A percentile compares a stretch with the other conserved stretches of the same genome.
Evolutionary conservation across 2,888 invertebrate genomes (phyloP).

Genomic region (Vannuccia rotundouncinata): DNA sequence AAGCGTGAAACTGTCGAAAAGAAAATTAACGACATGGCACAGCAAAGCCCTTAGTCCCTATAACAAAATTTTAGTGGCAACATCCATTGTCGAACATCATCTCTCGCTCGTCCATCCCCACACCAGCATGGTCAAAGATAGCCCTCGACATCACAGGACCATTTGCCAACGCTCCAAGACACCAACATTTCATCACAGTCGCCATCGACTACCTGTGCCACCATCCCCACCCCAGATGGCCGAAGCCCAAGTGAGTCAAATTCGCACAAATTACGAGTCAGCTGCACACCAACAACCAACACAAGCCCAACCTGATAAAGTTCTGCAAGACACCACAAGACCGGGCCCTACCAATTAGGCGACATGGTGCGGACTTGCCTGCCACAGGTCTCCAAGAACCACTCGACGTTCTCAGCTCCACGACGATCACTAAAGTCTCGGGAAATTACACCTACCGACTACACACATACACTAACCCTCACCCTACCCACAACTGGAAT

Average conservation of each 20-base stretch:
- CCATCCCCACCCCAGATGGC: not conserved
- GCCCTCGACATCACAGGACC: constrained; percentile 29
- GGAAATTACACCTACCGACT: constrained; percentile 34
- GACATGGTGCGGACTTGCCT: constrained; percentile 3
- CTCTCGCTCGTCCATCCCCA: too few relatives aligned
- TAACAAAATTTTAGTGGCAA: too few relatives aligned
- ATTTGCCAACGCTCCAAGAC: constrained; percentile 2
- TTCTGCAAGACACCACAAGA: not conserved
- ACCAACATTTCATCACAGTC: constrained; percentile 7
- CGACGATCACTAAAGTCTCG: constrained; percentile 26
- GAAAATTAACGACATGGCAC: too few relatives aligned
- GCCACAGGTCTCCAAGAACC: constrained; percentile 28
- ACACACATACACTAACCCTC: too few relatives aligned
- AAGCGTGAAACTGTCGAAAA: too few relatives aligned
- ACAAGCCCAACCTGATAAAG: not conserved
- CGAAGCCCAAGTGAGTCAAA: not conserved
- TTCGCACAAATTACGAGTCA: not conserved
- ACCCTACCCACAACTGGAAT: not conserved
- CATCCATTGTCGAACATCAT: too few relatives aligned
- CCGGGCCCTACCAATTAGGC: not conserved
- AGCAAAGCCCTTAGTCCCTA: too few relatives aligned
- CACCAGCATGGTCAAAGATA: constrained; percentile 8
- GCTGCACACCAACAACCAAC: not conserved
- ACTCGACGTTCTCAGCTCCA: constrained; percentile 25
- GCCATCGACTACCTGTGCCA: not conserved